A percentile compares a stretch with the other conserved stretches of the same genome.
phyloP scores from a whole-genome alignment of 2,113 vertebrate genomes.

The Lamprologus callipterus region DNA sequence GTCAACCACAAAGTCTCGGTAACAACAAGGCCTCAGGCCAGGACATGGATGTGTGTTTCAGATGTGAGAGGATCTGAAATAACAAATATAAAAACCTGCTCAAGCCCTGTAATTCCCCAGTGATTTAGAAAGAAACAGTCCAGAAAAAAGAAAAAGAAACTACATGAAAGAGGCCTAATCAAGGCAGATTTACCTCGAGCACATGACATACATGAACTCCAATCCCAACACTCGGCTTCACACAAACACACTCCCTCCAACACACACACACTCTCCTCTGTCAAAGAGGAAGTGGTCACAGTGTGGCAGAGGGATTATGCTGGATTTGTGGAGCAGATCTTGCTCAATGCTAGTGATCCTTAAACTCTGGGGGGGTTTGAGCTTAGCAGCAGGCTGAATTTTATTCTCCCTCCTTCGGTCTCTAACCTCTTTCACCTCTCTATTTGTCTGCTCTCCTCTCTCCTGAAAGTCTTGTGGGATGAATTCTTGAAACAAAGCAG shows the following conservation, averaged over 20 bases:
- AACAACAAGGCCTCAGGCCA: neutral
- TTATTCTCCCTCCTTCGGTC: neutral
- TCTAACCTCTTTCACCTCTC: neutral
- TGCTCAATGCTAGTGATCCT: slow-evolving; percentile 29
- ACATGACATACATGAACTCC: neutral
- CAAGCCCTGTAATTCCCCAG: neutral
- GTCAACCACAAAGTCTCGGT: neutral
- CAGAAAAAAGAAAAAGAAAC: neutral
- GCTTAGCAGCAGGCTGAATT: slow-evolving; percentile 20
- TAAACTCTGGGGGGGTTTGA: slow-evolving; percentile 16
- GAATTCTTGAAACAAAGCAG: neutral
- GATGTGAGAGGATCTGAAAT: neutral
- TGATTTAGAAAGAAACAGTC: neutral
- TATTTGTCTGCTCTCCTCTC: neutral
- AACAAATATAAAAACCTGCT: neutral
- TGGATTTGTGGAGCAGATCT: slow-evolving; percentile 49
- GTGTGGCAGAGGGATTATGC: slow-evolving; percentile 30
- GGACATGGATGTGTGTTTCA: neutral
- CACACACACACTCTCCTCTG: neutral
- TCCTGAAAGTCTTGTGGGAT: neutral
- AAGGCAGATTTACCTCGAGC: neutral
- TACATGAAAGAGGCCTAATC: neutral
- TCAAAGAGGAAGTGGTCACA: slow-evolving; percentile 13
- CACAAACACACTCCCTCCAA: neutral
- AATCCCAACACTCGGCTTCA: neutral